phyloP scores from a whole-genome alignment of 1,140 invertebrate species.

The Wasmannia auropunctata region DNA sequence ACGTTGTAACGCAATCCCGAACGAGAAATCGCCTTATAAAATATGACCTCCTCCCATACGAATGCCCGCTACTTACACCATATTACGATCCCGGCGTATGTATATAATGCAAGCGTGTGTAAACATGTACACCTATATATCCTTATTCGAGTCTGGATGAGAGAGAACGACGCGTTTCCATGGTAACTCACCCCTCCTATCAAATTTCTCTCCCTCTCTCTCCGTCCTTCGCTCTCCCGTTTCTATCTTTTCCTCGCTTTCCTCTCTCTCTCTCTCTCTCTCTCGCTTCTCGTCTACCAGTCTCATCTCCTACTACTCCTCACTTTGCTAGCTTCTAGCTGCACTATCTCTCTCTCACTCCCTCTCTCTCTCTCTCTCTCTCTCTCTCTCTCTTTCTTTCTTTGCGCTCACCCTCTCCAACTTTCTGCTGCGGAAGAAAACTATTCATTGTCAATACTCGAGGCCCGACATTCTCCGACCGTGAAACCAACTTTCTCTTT shows the following conservation, averaged over 20 bases:
- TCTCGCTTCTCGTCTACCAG: slow-evolving; percentile 6
- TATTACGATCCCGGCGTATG: slow-evolving; percentile 62
- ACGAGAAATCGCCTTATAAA: slow-evolving; percentile 71
- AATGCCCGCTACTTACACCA: slow-evolving; percentile 66
- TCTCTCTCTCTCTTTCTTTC: background rate
- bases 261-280: slow-evolving; percentile 33
- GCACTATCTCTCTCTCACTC: background rate
- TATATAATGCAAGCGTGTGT: slow-evolving; percentile 65
- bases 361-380: background rate
- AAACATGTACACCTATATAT: slow-evolving; percentile 70
- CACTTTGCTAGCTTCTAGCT: background rate
- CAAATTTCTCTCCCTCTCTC: slow-evolving; percentile 66
- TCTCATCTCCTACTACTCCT: slow-evolving; percentile 50
- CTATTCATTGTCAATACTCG: slow-evolving; percentile 76
- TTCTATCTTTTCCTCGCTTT: slow-evolving; percentile 41
- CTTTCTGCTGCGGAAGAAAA: slow-evolving; percentile 71
- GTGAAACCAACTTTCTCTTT: slow-evolving; percentile 68
- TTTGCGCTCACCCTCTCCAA: background rate
- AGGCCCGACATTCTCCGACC: slow-evolving; percentile 67
- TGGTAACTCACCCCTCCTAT: slow-evolving; percentile 79
- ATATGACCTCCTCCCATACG: slow-evolving; percentile 69
- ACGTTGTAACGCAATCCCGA: slow-evolving; percentile 48
- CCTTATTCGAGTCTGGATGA: slow-evolving; percentile 73
- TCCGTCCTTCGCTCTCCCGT: slow-evolving; percentile 57
- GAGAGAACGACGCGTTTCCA: slow-evolving; percentile 80